Conservation (phyloP, 2,888 invertebrate genomes). For the Ectemnius lituratus region DNA sequence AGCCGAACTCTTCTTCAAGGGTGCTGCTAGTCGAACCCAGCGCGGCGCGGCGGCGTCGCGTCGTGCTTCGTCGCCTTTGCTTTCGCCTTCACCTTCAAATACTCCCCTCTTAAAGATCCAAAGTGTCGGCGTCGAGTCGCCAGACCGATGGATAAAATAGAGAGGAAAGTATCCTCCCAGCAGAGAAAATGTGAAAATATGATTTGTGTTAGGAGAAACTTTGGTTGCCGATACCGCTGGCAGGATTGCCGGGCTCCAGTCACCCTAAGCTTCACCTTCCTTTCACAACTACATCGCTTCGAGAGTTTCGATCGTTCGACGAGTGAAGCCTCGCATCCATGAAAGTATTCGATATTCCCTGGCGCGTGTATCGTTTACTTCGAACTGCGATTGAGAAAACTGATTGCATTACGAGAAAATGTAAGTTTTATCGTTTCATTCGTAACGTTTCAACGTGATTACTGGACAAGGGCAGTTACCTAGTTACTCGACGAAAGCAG, state of each 20-base stretch:
- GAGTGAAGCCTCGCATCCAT: not conserved
- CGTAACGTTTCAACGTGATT: too few relatives aligned
- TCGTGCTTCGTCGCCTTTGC: constrained; percentile 12
- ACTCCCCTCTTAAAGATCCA: constrained; percentile 53
- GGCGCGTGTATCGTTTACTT: constrained; percentile 2
- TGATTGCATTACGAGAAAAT: constrained; percentile 23
- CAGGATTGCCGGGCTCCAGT: constrained; percentile 5
- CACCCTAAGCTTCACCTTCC: not conserved
- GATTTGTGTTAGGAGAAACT: constrained; percentile 65
- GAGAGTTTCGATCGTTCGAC: not conserved
- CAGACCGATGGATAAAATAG: constrained; percentile 21
- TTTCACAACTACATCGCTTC: not conserved
- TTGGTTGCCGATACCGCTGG: constrained; percentile 62
- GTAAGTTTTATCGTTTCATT: not conserved
- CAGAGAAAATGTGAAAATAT: constrained; percentile 57
- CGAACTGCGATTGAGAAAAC: not conserved
- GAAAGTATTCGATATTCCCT: constrained; percentile 23
- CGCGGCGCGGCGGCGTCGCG: constrained; percentile 15
- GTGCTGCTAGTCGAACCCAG: constrained; percentile 26
- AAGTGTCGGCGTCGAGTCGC: constrained; percentile 40
- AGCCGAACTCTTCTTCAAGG: constrained; percentile 14
- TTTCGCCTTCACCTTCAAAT: too few relatives aligned
- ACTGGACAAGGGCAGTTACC: too few relatives aligned
- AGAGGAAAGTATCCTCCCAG: constrained; percentile 20
- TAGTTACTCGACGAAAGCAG: too few relatives aligned